Evolutionary conservation across 2,113 vertebrate genomes (phyloP).

Genomic region (Petrocephalus microphthalmus): DNA sequence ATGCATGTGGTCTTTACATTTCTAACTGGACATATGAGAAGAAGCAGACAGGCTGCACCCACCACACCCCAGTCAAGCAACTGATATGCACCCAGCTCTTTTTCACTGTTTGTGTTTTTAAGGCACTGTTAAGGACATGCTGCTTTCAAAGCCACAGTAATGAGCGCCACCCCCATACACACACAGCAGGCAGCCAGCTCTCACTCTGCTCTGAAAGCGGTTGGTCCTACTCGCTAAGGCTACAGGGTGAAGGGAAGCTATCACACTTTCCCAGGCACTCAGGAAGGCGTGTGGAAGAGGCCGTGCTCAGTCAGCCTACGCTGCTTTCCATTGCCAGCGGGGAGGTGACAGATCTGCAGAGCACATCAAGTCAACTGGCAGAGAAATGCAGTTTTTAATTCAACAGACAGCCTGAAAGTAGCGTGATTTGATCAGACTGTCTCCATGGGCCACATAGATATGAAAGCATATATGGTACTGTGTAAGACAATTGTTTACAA

Average conservation of each 20-base stretch:
- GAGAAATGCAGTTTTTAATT: neutral
- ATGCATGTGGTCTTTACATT: slow-evolving; percentile 43
- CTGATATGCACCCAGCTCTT: neutral
- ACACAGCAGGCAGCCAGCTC: neutral
- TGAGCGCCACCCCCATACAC: neutral
- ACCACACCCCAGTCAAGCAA: neutral
- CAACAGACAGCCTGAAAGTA: neutral
- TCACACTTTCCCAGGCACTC: neutral
- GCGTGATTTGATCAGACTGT: neutral
- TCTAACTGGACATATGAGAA: slow-evolving; percentile 40
- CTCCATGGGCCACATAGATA: neutral
- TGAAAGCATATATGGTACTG: slow-evolving; percentile 7
- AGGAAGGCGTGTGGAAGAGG: neutral
- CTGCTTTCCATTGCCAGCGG: neutral
- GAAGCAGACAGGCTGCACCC: slow-evolving; percentile 8
- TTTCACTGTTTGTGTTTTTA: slow-evolving; percentile 18
- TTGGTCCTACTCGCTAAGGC: neutral
- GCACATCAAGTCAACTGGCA: neutral
- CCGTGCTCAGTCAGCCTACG: neutral
- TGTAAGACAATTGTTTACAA: slow-evolving; percentile 26
- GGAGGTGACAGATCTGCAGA: neutral
- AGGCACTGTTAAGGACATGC: slow-evolving; percentile 24
- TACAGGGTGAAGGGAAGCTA: neutral
- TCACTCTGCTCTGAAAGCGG: neutral
- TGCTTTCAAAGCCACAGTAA: neutral